Base-by-base conservation (phyloP, 1,140 invertebrate species). In the Papilio machaon region DNA sequence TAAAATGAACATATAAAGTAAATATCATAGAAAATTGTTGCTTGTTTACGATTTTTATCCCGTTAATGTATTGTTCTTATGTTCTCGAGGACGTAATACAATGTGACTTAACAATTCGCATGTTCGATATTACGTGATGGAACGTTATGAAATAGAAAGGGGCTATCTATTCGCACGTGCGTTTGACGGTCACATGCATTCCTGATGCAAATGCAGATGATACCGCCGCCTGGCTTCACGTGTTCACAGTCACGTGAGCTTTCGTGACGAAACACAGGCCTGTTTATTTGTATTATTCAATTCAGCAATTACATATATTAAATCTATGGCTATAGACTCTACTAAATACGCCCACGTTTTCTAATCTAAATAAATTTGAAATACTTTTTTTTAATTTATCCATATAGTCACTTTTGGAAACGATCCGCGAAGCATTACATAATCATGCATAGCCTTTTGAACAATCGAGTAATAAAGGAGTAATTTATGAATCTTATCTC, bases 71-170 rank as follows among this genome's bases (percentile, higher is more conserved):
- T 54, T 17, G 2, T 17, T 67, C 11, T 30, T 11, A 67, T 35
- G 23, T 67, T 35, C 30, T 70, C n/a, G 13, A 5, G 5, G 52
- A 54, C 30, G 64, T 70, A 38, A 64, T 70, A 35, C 23, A 35
- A 35, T 15, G 64, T 70, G 13, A 70, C 4, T 1, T 70, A 70
- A 70, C 64, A 35, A 35, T 70, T 15, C 64, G 35, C 64, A 70
- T 70, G 64, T 70, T 70, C n/a, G 30, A 35, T 70, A 70, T 70
- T 70, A 70, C 64, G 64, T 35, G 13, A 70, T 35, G 11, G 30
- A 35, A 15, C 30, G 11, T 70, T 70, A 70, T 35, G 64, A 70
- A 70, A 70, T 70, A 70, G 64, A 70, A 38, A 38, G 23, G 64
- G 30, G 4, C 13, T 15, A 15, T 70, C 13, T 38, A 10, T 35